Percentiles rank a stretch among this genome's conserved stretches.
Evolutionary conservation across 2,113 vertebrate genomes (phyloP).

Genomic region (Neofelis nebulosa): DNA sequence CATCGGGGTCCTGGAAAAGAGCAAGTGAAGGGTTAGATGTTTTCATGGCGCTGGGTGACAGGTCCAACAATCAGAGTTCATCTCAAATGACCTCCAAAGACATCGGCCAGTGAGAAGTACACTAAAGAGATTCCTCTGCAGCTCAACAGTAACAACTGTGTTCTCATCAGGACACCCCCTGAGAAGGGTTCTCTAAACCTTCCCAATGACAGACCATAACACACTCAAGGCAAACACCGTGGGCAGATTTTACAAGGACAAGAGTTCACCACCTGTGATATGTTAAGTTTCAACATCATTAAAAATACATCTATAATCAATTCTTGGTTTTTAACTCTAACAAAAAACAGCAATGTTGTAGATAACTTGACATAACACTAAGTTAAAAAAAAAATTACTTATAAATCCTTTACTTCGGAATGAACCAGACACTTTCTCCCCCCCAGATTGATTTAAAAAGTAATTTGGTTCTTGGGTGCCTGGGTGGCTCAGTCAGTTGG

Average conservation of each 20-base stretch:
- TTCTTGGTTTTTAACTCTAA: slow-evolving; percentile 1
- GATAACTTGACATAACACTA: neutral
- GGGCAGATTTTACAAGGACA: neutral
- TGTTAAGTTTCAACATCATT: neutral
- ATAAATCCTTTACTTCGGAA: neutral
- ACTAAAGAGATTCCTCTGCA: neutral
- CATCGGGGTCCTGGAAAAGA: slow-evolving; percentile 87
- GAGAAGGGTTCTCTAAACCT: neutral
- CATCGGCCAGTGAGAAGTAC: neutral
- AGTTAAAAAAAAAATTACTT: neutral
- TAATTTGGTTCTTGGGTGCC: neutral
- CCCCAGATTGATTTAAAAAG: neutral
- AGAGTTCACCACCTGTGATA: neutral
- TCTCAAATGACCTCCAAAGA: neutral
- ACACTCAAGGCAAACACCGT: neutral
- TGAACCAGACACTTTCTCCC: neutral
- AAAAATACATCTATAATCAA: neutral
- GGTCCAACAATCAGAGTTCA: neutral
- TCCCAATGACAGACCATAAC: neutral
- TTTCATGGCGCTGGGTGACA: neutral
- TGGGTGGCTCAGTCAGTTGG: too few relatives aligned
- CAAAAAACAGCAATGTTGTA: neutral
- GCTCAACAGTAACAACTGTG: neutral
- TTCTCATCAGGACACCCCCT: neutral
- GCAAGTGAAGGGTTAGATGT: neutral